Evolutionary conservation across 1,140 invertebrate species (phyloP).

Genomic region (Hyles vespertilio): DNA sequence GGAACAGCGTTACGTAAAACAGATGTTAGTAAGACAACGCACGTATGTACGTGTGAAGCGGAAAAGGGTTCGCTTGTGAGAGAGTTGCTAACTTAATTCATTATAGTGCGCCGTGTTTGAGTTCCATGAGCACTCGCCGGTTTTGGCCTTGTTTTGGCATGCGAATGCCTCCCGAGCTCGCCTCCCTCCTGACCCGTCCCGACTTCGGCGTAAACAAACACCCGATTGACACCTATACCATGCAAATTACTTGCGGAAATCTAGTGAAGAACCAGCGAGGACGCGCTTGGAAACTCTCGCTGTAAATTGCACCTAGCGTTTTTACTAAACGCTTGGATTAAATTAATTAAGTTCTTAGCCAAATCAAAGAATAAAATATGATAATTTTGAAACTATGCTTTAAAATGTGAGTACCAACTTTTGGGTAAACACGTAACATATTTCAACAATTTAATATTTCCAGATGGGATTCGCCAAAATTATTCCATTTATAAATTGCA

Average conservation of each 20-base stretch:
- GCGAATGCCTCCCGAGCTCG: slow-evolving; percentile 16
- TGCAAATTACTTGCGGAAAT: slow-evolving; percentile 28
- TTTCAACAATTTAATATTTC: too few species aligned
- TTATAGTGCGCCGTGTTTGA: slow-evolving; percentile 60
- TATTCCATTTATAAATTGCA: too few species aligned
- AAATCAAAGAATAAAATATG: too few species aligned
- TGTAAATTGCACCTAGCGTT: too few species aligned
- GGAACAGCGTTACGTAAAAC: slow-evolving; percentile 8
- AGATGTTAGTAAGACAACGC: slow-evolving; percentile 24
- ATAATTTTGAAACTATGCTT: too few species aligned
- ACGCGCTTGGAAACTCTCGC: too few species aligned
- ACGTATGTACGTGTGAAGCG: slow-evolving; percentile 40
- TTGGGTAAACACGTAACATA: too few species aligned
- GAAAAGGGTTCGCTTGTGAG: slow-evolving; percentile 33
- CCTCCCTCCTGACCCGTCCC: slow-evolving; percentile 4
- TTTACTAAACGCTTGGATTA: too few species aligned
- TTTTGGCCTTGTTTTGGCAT: slow-evolving; percentile 33
- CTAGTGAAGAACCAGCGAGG: not conserved
- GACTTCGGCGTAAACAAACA: slow-evolving; percentile 28
- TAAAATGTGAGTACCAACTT: too few species aligned
- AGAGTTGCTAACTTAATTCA: slow-evolving; percentile 64
- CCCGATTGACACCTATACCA: slow-evolving; percentile 39
- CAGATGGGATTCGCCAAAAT: too few species aligned
- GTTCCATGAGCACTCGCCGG: slow-evolving; percentile 41
- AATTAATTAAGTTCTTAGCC: too few species aligned